Evolutionary conservation across 2,888 invertebrate species (phyloP), one percentile per base, ranked within the genome.

Genomic region (Chymomyza fuscimana): DNA sequence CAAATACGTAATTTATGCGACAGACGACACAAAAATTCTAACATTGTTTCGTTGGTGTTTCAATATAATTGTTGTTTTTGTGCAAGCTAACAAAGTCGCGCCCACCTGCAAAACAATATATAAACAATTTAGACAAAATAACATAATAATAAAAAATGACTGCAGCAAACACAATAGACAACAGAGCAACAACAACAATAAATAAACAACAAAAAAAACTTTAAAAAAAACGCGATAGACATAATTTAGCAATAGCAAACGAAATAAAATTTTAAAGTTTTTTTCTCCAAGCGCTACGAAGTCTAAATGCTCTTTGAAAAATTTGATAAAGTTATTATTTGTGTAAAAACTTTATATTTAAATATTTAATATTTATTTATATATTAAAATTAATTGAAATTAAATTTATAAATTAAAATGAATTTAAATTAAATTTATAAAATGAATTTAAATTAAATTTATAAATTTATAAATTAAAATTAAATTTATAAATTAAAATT

Each of bases 201-300:
- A 65, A 56, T 36, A 19, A 60, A 51, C 40, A 50, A 61, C 51
- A 56, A 50, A 76, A 67, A 62, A 68, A 61, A 32, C 22, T 46
- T 63, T 67, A 32, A 71, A 70, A 74, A 83, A 82, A 82, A 74
- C 58, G 59, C 76, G 69, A 63, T 25, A 58, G 65, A 67, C 65
- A 77, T 85, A 84, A 82, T 83, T 83, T 78, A 73, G 78, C 75
- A 80, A 85, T 79, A 87, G 77, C 78, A 80, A 85, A 72, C 73
- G 68, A 80, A 76, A 79, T 85, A 85, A 87, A 83, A 78, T 80
- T 77, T 83, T 79, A 77, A 74, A 79, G 76, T 82, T 78, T 78
- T 76, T 66, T 74, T 72, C 71, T 25, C 77, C 71, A 62, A 19
- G 50, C 19, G 69, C 10, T 46, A 12, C 40, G 40, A 46, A 46